Evolutionary conservation across 30 jellyfish, hydroid and myxozoan genomes (phyloP), one percentile per base, ranked within the genome.

Genomic region (Hydractinia echinata): DNA sequence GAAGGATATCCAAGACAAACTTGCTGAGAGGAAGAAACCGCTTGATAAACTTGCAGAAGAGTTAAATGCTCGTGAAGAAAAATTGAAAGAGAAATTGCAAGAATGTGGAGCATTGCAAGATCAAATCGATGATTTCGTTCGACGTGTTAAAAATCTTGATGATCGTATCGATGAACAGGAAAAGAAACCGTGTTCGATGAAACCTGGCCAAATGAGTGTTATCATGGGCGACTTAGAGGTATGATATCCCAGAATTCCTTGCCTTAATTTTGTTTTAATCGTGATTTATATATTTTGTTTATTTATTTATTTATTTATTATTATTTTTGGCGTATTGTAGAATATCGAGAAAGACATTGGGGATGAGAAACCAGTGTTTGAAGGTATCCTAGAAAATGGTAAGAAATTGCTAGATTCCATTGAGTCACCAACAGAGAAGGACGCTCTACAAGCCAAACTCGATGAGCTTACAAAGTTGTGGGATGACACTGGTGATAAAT

Each of bases 91-190:
- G 6, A 69, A 82, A 54, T 72, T 93, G 73, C 96, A 88, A 79
- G 99, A 93, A 56, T 86, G 96, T 72, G 99, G 99, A 1, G 99
- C 99, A 4, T 76, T 93, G 88, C 99, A 93, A 82, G 99, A 93
- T 66, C 99, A 93, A 74, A 72, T 84, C 82, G 99, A 93, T 68
- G 99, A 93, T 62, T 74, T 93, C 77, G 77, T 76, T 16, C 90
- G 99, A 64, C 85, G 99, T 48, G 55, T 93, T 81, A 85, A 84
- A 44, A 93, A 88, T 44, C 48, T 93, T 8, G 94, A 93, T 55
- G 96, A 87, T 4, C 61, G 95, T 66, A 84, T 88, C 39, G 94
- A 84, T 30, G 90, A 84, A 5, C 96, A 87, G 56, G 84, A 85
- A 54, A 84, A 76, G 78, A 88, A 93, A 72, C 96, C 96, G 49